Base-by-base conservation (phyloP, 2,113 vertebrate species). In the Hemiprocne comata region DNA sequence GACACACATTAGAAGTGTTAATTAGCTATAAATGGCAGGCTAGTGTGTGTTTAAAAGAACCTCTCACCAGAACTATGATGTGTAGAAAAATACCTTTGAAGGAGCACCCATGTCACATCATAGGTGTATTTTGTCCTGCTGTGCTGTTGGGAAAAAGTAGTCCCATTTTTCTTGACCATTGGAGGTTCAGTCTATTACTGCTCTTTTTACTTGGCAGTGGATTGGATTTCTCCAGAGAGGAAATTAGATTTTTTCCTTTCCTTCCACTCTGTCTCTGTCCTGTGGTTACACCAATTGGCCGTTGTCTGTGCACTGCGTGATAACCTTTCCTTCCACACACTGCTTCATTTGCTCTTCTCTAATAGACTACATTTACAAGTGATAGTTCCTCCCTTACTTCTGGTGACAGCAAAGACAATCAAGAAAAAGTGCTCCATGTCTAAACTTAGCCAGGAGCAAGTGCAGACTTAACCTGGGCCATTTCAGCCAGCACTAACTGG, bases 221-320 rank as follows among this genome's bases (percentile, higher is more conserved):
- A 95, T 95, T 91, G 90, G 81, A 94, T 96, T 96, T 97, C 89
- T 95, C 40, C 44, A 66, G 83, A 66, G 62, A 53, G 82, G 72
- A 93, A 95, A 94, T 94, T 64, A 93, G 88, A 83, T 96, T 95
- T 93, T 93, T 90, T 92, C 73, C 80, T 93, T 88, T 53, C 60
- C 38, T 81, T 93, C 65, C 60, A 73, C 40, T 93, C 50, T 72
- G 73, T 94, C 86, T 75, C 92, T 81, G 81, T 74, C 84, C n/a
- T 79, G 57, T 25, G 61, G 65, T 97, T 79, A 36, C 64, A 91
- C 81, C 69, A 57, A 7, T 25, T 94, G 85, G 55, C 9, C 4
- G 50, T 26, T 85, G 53, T 33, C 65, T 40, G 46, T 81, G 89
- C 65, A 14, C 84, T 10, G 2, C 18, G 4, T 31, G 81, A 85